These are phyloP conservation scores for Mustelus asterias DNA, from an alignment of 2,113 vertebrate genomes.

Conservation along the genomic window DNA sequence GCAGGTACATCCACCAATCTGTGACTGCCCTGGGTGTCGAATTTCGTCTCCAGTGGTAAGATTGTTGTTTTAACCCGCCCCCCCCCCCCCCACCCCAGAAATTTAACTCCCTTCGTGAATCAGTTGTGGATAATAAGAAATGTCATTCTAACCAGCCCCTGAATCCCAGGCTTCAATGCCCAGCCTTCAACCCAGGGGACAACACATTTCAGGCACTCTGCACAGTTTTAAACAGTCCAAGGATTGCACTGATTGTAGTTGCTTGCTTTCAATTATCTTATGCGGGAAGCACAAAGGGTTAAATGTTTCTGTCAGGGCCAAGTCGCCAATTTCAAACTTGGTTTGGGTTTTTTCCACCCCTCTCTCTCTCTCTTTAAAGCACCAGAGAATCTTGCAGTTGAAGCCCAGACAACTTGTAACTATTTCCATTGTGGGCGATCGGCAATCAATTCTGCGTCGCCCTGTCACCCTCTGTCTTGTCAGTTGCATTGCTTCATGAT, in stretches of 20 bases:
- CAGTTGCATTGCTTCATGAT: background rate
- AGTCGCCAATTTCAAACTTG: too few relatives aligned
- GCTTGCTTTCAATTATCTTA: background rate
- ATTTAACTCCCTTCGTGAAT: conserved; percentile 42
- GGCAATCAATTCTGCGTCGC: too few relatives aligned
- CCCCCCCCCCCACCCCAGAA: too few relatives aligned
- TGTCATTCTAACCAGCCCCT: background rate
- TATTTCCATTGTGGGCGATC: background rate
- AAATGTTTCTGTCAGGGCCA: background rate
- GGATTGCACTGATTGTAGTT: too few relatives aligned
- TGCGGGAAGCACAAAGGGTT: background rate
- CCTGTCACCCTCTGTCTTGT: background rate
- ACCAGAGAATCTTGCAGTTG: too few relatives aligned
- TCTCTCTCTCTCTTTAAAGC: too few relatives aligned
- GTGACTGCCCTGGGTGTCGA: conserved; percentile 97
- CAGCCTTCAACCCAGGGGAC: too few relatives aligned
- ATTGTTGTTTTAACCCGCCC: conserved; percentile 48
- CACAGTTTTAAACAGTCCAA: background rate
- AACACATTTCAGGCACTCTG: background rate
- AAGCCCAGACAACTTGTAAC: too few relatives aligned
- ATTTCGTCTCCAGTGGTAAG: conserved; percentile 99
- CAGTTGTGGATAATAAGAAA: conserved; percentile 39
- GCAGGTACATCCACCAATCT: conserved; percentile 99
- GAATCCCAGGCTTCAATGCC: too few relatives aligned
- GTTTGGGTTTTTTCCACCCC: too few relatives aligned